Conservation (phyloP, 2,113 vertebrate genomes). For the Ophthalmolycus amberensis region DNA sequence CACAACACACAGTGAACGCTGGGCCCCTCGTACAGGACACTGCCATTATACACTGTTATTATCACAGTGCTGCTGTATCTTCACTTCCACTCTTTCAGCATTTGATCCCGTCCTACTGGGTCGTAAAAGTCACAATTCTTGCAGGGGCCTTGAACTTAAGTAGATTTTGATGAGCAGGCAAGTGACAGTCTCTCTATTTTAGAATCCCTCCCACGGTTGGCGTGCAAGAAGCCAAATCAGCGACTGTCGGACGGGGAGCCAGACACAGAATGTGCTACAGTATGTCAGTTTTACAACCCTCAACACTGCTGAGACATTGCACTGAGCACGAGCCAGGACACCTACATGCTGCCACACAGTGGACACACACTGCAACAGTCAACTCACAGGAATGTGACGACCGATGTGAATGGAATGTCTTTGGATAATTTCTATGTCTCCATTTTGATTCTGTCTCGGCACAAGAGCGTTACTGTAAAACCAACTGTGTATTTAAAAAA, state of each 20-base stretch:
- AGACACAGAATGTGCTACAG: slow-evolving; percentile 43
- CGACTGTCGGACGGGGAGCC: slow-evolving; percentile 5
- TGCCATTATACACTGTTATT: not conserved
- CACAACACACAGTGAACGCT: not conserved
- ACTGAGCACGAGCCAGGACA: slow-evolving; percentile 58
- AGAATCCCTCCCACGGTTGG: slow-evolving; percentile 34
- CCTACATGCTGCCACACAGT: slow-evolving; percentile 73
- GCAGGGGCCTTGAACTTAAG: slow-evolving; percentile 35
- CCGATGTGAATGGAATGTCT: slow-evolving; percentile 45
- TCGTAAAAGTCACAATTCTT: not conserved
- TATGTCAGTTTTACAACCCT: slow-evolving; percentile 41
- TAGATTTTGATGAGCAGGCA: slow-evolving; percentile 19
- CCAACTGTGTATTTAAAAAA: slow-evolving; percentile 11
- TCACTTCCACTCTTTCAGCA: not conserved
- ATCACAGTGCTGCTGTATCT: not conserved
- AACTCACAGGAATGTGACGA: slow-evolving; percentile 42
- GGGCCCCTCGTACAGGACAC: not conserved
- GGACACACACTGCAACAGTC: slow-evolving; percentile 64
- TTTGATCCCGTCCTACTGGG: not conserved
- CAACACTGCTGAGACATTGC: slow-evolving; percentile 38
- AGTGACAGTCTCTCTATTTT: slow-evolving; percentile 39
- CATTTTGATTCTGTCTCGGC: slow-evolving; percentile 38
- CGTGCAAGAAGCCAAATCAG: slow-evolving; percentile 35
- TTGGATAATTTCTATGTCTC: slow-evolving; percentile 35
- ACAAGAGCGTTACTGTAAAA: slow-evolving; percentile 37